Evolutionary conservation across 1,140 invertebrate species (phyloP).

Genomic region (Acyrthosiphon pisum): DNA sequence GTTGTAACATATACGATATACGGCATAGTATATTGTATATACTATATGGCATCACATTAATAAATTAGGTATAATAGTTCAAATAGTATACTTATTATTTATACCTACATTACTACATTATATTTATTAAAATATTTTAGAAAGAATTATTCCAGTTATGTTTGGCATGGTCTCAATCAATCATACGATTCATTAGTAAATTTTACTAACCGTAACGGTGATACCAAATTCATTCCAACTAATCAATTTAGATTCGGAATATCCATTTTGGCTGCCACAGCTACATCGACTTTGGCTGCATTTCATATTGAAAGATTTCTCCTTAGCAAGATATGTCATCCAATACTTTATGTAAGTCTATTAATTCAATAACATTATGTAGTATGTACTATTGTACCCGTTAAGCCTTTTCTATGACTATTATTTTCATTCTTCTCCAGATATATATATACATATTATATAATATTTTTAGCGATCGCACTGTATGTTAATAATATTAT

Average conservation of each 20-base stretch:
- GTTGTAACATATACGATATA: too few relatives aligned
- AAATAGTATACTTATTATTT: neutral
- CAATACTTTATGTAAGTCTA: neutral
- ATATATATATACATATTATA: too few relatives aligned
- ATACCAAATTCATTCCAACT: neutral
- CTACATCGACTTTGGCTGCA: conserved; percentile 17
- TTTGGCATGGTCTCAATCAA: conserved; percentile 38
- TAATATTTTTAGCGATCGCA: neutral
- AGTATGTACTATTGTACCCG: neutral
- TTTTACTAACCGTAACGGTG: conserved; percentile 37
- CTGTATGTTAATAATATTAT: neutral
- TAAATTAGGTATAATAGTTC: neutral
- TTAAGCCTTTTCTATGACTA: neutral
- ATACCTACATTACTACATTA: neutral
- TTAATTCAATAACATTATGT: neutral
- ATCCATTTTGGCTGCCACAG: neutral
- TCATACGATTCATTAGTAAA: conserved; percentile 42
- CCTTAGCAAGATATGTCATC: neutral
- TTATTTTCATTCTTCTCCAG: neutral
- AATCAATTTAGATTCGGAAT: neutral
- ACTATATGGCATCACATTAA: too few relatives aligned
- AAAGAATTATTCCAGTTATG: neutral
- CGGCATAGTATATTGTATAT: too few relatives aligned
- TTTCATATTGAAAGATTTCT: conserved; percentile 7
- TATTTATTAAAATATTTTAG: conserved; percentile 17